Evolutionary conservation across 2,888 invertebrate genomes (phyloP), one percentile per base, ranked within the genome.

Genomic region (Crioceris asparagi): DNA sequence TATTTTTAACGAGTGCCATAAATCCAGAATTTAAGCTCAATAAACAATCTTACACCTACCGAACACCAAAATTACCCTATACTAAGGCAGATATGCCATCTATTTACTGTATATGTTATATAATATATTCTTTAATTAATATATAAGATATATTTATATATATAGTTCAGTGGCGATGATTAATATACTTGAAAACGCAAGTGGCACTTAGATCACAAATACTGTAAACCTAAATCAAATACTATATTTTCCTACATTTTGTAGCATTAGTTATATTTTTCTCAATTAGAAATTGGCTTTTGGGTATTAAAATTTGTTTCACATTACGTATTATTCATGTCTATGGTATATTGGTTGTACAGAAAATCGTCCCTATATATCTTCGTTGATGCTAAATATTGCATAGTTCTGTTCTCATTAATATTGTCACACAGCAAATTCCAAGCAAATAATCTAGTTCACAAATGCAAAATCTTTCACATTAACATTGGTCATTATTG

Each of bases 191-290:
- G 73, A 75, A 50, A 77, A 76, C 75, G 75, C 75, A 77, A 77
- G 77, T 78, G 77, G 77, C 77, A 78, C 77, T 77, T 77, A 73
- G 74, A 77, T 78, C 77, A 77, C 77, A 77, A 77, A 77, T 76
- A 77, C 76, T 76, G 75, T 74, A 75, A 52, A 55, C 70, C 73
- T 74, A 75, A 74, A 59, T 59, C 55, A 60, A 60, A 60, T 59
- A 59, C 58, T 60, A 58, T 47, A 39, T 38, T 23, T 42, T 41
- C 29, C 45, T 47, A 23, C 27, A 35, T 30, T 41, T 39, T 27
- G 19, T 41, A 12, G 27, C 7, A 27, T 38, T 39, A 33, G 43
- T 38, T 35, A 38, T 43, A 35, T 45, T 45, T 43, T 50, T 47
- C 43, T n/a, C n/a, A n/a, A n/a, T n/a, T n/a, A n/a, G 40, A 44